Percentiles rank a stretch among this genome's conserved stretches.
These are phyloP conservation scores for Eudorcas thomsonii DNA, from an alignment of 2,113 vertebrate genomes.

Conservation along the genomic window DNA sequence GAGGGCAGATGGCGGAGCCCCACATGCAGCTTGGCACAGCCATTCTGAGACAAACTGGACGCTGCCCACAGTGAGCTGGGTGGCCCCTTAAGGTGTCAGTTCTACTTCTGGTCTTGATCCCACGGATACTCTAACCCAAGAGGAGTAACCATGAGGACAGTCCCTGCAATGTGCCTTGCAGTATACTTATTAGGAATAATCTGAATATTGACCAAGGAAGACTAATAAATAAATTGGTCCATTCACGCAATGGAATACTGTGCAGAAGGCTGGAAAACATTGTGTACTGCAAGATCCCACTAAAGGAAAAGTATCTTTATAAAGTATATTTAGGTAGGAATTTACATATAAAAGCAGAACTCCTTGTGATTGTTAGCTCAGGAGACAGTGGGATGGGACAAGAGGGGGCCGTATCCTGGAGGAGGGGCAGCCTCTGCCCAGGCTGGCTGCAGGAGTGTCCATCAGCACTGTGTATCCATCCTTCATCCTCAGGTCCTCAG, in stretches of 20 bases:
- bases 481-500: neutral
- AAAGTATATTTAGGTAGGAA: neutral
- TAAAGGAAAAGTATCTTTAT: neutral
- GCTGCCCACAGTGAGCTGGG: neutral
- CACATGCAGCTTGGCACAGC: accelerated
- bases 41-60: neutral
- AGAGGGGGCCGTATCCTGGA: neutral
- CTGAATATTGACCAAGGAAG: neutral
- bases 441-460: neutral
- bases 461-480: accelerated
- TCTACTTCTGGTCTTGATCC: neutral
- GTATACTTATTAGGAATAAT: neutral
- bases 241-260: neutral
- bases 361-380: neutral
- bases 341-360: neutral
- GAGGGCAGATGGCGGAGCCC: neutral
- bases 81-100: neutral
- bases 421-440: neutral
- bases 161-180: neutral
- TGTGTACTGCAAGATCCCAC: neutral
- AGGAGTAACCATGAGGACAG: neutral
- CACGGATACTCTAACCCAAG: neutral
- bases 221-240: neutral
- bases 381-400: neutral
- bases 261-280: neutral